phyloP scores from a whole-genome alignment of 2,113 vertebrate genomes.

The Acrocephalus kingi region DNA sequence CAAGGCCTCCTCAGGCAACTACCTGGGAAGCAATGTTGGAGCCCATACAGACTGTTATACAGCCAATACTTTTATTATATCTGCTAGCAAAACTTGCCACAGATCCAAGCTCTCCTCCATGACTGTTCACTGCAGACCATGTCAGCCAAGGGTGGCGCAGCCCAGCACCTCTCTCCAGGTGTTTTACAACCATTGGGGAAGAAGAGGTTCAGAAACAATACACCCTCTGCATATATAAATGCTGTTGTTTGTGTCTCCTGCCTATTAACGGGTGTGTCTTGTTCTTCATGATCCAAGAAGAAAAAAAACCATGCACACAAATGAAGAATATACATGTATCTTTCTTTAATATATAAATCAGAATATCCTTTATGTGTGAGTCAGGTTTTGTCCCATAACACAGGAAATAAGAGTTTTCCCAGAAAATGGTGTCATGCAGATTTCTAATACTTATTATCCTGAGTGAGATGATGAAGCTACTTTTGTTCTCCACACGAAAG shows the following conservation, averaged over 20 bases:
- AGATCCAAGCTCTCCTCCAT: neutral
- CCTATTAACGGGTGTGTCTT: neutral
- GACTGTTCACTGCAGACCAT: neutral
- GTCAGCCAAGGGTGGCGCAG: neutral
- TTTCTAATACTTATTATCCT: constrained; percentile 25
- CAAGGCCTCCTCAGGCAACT: neutral
- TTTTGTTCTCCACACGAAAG: constrained; percentile 40
- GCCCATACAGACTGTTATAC: neutral
- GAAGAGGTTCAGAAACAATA: neutral
- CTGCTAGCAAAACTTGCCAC: neutral
- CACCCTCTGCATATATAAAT: neutral
- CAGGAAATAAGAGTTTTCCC: neutral
- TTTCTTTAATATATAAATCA: neutral
- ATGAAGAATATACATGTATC: neutral
- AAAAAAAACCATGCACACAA: neutral
- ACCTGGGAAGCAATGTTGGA: neutral
- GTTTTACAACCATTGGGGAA: neutral
- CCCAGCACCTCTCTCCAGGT: neutral
- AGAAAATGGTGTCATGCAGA: neutral
- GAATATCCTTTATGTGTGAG: neutral
- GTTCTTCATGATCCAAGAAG: neutral
- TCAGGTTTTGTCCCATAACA: neutral
- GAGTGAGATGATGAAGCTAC: constrained; percentile 30
- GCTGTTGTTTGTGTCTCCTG: neutral
- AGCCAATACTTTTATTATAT: neutral